A percentile compares a stretch with the other conserved stretches of the same genome.
Conservation (phyloP, 1,140 invertebrate species). For the honey bee (Apis mellifera) region Amel_HAv3.1 CM009943.2:4517501-4518000, state of each 20-base stretch:
- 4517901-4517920: slow-evolving; percentile 59
- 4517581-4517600: no score
- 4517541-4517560: neutral
- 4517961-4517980: slow-evolving; percentile 59
- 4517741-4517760: slow-evolving; percentile 45
- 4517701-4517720: neutral
- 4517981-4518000: slow-evolving; percentile 50
- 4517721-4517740: slow-evolving; percentile 2
- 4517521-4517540: neutral
- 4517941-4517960: slow-evolving; percentile 52
- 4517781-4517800: slow-evolving; percentile 52
- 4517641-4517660: no score
- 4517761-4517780: slow-evolving; percentile 60
- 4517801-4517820: slow-evolving; percentile 52
- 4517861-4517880: slow-evolving; percentile 64
- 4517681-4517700: slow-evolving; percentile 5
- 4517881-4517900: slow-evolving; percentile 65
- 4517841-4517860: slow-evolving; percentile 55
- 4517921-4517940: slow-evolving; percentile 62
- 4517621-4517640: neutral
- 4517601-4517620: neutral
- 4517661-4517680: slow-evolving; percentile 17
- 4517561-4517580: no score
- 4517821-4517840: slow-evolving; percentile 45
- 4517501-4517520: slow-evolving; percentile 36